Base-by-base conservation (phyloP, 2,888 invertebrate genomes). In the Drepana falcataria region DNA sequence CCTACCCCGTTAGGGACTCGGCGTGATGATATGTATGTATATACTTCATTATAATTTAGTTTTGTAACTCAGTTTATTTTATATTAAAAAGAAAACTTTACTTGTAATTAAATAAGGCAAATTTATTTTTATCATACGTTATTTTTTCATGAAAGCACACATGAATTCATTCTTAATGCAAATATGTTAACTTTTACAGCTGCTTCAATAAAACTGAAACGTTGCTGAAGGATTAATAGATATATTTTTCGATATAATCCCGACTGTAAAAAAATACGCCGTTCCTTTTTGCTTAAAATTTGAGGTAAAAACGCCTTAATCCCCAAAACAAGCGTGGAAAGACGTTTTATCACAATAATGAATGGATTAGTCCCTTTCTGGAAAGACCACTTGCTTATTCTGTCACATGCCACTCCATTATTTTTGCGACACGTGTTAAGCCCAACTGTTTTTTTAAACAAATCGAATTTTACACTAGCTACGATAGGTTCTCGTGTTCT, bases 351-450 rank as follows among this genome's bases (percentile, higher is more conserved):
- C 70, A 61, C 66, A 78, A 76, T 71, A 74, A 69, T 55, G 80
- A 81, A 82, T 81, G 73, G 72, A 80, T 82, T 75, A 74, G 68
- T 73, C 73, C 72, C 70, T 68, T 89, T 90, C 89, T 81, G 63
- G 77, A 87, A 89, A 89, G 69, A 77, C 80, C 89, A 89, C 89
- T 89, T 87, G 87, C 81, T 81, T 87, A 87, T 87, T 87, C 88
- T 85, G 75, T 71, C 77, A 79, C 79, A 81, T 80, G 83, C 74
- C 72, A 68, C 71, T 73, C 78, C 76, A 83, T 84, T 85, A 85
- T 84, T 83, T 76, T 71, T 51, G 57, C 64, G 83, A 84, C 89
- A 89, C 89, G 88, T 89, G 89, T 86, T 63, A 55, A 68, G 63
- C 62, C 58, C 33, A 53, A 33, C 5, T 64, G 69, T 74, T 75